Conservation (phyloP, 1,140 invertebrate species). For the Oryctes rhinoceros region DNA sequence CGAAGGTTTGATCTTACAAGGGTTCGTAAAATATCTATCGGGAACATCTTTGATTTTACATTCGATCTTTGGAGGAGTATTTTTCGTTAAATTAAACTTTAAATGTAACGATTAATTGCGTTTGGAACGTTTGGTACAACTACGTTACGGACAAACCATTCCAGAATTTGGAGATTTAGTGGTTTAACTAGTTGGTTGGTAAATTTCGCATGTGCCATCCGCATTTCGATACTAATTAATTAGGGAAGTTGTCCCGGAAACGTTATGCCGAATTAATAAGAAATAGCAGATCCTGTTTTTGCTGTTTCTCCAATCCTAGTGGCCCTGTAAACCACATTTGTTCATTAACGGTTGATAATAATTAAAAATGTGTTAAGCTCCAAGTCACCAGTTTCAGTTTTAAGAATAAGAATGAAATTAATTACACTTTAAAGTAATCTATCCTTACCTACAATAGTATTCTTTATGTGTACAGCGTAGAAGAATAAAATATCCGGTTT, state of each 20-base stretch:
- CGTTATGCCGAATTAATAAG: constrained; percentile 34
- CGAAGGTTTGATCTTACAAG: background rate
- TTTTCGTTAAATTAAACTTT: background rate
- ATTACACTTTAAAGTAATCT: too few relatives aligned
- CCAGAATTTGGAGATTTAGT: constrained; percentile 18
- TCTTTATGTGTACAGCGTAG: too few relatives aligned
- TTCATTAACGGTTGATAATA: too few relatives aligned
- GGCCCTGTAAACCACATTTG: too few relatives aligned
- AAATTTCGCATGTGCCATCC: constrained; percentile 19
- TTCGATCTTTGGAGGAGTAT: background rate
- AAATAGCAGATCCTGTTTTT: constrained; percentile 5
- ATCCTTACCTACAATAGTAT: too few relatives aligned
- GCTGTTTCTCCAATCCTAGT: background rate
- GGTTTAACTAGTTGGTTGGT: constrained; percentile 3
- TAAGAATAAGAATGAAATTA: too few relatives aligned
- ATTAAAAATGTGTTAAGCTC: too few relatives aligned
- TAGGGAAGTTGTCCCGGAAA: constrained; percentile 40
- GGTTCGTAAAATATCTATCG: background rate
- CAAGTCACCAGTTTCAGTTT: too few relatives aligned
- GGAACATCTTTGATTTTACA: background rate
- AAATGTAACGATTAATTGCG: constrained; percentile 18
- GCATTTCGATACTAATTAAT: constrained; percentile 47
- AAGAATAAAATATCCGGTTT: too few relatives aligned
- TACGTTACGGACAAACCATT: background rate
- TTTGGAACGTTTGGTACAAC: background rate